Evolutionary conservation across 2,888 invertebrate species (phyloP).

Genomic region (Chaitophorus viminalis): DNA sequence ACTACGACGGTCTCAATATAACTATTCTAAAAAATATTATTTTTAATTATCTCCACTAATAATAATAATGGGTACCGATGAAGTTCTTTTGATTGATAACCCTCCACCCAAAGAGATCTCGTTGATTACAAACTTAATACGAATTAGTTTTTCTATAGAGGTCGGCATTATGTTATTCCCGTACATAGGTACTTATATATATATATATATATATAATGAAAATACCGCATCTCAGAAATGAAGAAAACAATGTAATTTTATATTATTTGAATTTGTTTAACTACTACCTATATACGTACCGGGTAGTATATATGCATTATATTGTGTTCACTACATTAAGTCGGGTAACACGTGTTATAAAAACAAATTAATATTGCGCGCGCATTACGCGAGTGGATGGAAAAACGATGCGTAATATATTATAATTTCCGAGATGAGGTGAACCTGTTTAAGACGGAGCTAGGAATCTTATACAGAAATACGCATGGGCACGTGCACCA

Average conservation of each 20-base stretch:
- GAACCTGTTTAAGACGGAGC: not conserved
- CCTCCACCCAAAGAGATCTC: not conserved
- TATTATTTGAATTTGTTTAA: not conserved
- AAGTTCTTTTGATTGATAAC: conserved; percentile 6
- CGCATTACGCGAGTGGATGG: not conserved
- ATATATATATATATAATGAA: not conserved
- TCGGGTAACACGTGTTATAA: not conserved
- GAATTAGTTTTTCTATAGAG: conserved; percentile 1
- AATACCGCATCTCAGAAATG: not conserved
- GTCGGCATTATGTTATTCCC: not conserved
- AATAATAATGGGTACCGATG: not conserved
- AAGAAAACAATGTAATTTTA: not conserved
- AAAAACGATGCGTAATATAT: not conserved
- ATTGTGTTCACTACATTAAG: not conserved
- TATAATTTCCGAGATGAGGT: not conserved
- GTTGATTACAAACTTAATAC: conserved; percentile 24
- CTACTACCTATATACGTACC: not conserved
- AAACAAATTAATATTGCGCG: not conserved
- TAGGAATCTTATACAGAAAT: not conserved
- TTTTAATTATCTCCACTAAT: conserved; percentile 31
- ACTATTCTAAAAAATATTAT: conserved; percentile 8
- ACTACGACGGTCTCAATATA: not conserved
- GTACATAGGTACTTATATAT: no score
- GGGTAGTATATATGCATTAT: not conserved
- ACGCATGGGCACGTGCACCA: not conserved